Percentiles rank a stretch among this genome's conserved stretches.
phyloP scores from a whole-genome alignment of 92 coral and sea anemone species.

The Phenganax subtilis region DNA sequence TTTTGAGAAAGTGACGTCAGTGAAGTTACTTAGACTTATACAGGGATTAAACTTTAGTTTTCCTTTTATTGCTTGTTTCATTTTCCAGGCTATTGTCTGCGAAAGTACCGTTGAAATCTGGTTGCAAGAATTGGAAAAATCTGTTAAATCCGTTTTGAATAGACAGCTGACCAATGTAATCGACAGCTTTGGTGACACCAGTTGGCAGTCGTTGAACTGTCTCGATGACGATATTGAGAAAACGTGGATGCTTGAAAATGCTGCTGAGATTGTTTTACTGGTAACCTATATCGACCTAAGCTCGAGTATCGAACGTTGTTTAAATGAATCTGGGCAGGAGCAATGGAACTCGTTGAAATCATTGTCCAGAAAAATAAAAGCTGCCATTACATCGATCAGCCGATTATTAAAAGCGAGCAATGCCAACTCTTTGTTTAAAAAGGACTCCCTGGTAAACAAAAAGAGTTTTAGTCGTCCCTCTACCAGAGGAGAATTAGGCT shows the following conservation, averaged over 20 bases:
- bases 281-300: conserved; percentile 73
- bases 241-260: conserved; percentile 36
- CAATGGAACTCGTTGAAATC: conserved; percentile 54
- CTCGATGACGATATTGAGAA: conserved; percentile 16
- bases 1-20: too few species aligned
- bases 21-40: too few species aligned
- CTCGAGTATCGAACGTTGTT: conserved; percentile 57
- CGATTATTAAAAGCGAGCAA: conserved; percentile 62
- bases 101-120: conserved; percentile 92
- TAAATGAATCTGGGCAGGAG: conserved; percentile 37
- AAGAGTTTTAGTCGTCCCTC: conserved; percentile 34
- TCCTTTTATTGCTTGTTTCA: neutral
- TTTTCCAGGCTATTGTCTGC: conserved; percentile 67
- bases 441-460: conserved; percentile 28
- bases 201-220: conserved; percentile 15
- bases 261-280: conserved; percentile 57
- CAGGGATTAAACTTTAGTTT: too few species aligned
- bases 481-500: conserved; percentile 20
- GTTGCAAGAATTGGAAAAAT: conserved; percentile 58
- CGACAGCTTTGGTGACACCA: conserved; percentile 21
- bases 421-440: conserved; percentile 54
- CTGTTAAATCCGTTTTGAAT: conserved; percentile 61
- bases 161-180: conserved; percentile 63
- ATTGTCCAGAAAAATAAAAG: conserved; percentile 58
- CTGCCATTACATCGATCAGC: conserved; percentile 56